Evolutionary conservation across 2,888 invertebrate genomes (phyloP).

Genomic region (Macropis europaea): DNA sequence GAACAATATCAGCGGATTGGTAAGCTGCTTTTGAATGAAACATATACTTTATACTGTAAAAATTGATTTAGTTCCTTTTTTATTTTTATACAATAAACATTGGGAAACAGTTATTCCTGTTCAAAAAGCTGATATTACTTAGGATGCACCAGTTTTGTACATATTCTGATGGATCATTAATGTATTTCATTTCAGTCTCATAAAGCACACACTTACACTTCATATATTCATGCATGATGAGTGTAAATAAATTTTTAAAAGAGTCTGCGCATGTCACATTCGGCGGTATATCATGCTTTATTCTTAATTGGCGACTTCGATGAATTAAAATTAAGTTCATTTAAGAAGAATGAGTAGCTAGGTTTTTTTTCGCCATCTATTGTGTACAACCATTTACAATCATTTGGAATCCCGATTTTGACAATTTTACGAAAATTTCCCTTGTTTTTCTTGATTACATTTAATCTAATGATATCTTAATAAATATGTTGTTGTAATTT

Average conservation of each 20-base stretch:
- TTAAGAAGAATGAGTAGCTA: constrained; percentile 9
- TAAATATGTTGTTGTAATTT: constrained; percentile 73
- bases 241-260: constrained; percentile 7
- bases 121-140: background rate
- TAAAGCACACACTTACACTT: background rate
- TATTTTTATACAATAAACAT: background rate
- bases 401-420: background rate
- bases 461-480: constrained; percentile 24
- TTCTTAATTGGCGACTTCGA: constrained; percentile 17
- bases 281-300: constrained; percentile 3
- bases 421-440: background rate
- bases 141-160: background rate
- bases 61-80: constrained; percentile 11
- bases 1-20: constrained; percentile 89
- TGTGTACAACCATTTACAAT: background rate
- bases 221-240: constrained; percentile 29
- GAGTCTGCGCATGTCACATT: constrained; percentile 22
- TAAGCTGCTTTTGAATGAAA: constrained; percentile 82
- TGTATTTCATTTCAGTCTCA: constrained; percentile 5
- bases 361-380: constrained; percentile 3
- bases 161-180: background rate
- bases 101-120: constrained; percentile 2
- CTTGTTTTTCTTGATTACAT: background rate
- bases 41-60: constrained; percentile 16
- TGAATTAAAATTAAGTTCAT: background rate